Evolutionary conservation across 2,113 vertebrate genomes (phyloP).

Genomic region (Cyanoderma ruficeps): DNA sequence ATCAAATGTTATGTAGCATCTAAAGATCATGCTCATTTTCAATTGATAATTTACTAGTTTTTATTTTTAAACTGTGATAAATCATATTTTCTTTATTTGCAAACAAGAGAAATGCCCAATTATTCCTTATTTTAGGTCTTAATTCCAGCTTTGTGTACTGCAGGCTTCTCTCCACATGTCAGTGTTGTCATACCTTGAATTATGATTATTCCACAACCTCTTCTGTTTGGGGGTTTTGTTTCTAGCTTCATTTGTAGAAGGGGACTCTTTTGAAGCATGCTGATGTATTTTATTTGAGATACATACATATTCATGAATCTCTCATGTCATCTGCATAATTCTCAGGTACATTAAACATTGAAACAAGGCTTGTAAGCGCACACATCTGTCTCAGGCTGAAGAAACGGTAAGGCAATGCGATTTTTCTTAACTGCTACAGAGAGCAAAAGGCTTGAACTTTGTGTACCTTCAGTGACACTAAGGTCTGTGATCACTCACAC

Average conservation of each 20-base stretch:
- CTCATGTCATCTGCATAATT: conserved; percentile 1
- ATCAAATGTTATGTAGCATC: neutral
- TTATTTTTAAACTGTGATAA: neutral
- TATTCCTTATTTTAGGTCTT: neutral
- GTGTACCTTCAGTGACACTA: neutral
- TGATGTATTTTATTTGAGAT: conserved; percentile 13
- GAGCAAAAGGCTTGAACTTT: neutral
- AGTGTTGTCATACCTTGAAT: neutral
- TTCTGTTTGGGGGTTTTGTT: neutral
- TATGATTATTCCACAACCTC: neutral
- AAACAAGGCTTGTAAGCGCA: neutral
- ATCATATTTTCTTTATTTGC: neutral
- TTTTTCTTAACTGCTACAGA: neutral
- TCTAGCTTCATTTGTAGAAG: neutral
- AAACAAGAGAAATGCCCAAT: neutral
- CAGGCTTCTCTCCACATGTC: neutral
- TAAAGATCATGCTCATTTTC: neutral
- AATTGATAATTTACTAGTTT: neutral
- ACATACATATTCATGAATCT: conserved; percentile 4
- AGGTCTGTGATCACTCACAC: neutral
- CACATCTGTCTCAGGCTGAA: neutral
- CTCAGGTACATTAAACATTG: conserved; percentile 11
- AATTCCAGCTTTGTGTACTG: neutral
- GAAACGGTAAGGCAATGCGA: neutral
- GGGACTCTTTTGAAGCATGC: neutral